Percentiles rank a stretch among this genome's conserved stretches.
These are phyloP conservation scores for Ectemnius lituratus DNA, from an alignment of 2,888 invertebrate species.

Conservation along the genomic window DNA sequence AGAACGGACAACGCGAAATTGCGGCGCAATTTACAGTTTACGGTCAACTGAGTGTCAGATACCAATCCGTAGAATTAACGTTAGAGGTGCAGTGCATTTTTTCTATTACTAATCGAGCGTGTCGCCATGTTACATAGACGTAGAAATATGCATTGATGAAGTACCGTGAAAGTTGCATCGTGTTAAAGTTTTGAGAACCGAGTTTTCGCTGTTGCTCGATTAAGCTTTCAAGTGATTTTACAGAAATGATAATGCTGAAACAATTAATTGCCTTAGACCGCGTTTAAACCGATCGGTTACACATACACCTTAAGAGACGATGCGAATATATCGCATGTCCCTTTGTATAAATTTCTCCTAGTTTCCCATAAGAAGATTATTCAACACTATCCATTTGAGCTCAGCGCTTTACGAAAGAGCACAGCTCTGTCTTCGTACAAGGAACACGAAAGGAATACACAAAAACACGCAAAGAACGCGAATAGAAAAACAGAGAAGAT, in stretches of 20 bases:
- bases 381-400: constrained; percentile 28
- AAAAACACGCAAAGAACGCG: background rate
- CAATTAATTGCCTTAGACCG: constrained; percentile 31
- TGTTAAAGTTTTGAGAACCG: constrained; percentile 28
- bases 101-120: constrained; percentile 52
- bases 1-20: constrained; percentile 40
- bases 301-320: constrained; percentile 20
- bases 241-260: constrained; percentile 41
- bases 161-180: constrained; percentile 30
- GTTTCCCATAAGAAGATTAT: constrained; percentile 29
- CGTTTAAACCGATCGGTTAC: constrained; percentile 23
- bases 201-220: constrained; percentile 34
- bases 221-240: constrained; percentile 28
- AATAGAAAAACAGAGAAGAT: background rate
- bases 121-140: constrained; percentile 39
- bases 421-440: constrained; percentile 26
- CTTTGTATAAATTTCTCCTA: constrained; percentile 19
- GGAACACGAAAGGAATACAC: background rate
- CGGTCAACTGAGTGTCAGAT: constrained; percentile 32
- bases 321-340: constrained; percentile 20
- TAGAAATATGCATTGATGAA: constrained; percentile 39
- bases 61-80: constrained; percentile 40
- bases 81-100: constrained; percentile 53
- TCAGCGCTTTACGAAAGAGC: constrained; percentile 40
- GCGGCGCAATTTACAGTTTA: constrained; percentile 17